Conservation (phyloP, 2,113 vertebrate species). For the Vimba vimba region DNA sequence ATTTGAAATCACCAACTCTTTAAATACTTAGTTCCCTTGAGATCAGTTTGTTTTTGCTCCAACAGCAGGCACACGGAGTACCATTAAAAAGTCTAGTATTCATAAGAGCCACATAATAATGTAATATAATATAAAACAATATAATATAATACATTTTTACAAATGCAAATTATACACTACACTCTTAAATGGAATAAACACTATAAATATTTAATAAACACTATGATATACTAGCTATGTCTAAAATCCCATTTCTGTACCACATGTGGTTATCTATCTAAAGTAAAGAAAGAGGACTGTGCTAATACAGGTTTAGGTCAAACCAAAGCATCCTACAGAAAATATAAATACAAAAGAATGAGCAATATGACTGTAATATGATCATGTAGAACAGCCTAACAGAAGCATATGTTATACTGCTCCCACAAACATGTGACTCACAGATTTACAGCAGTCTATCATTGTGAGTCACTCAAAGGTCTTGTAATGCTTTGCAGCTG, state of each 20-base stretch:
- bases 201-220: neutral
- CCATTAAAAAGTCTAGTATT: no score
- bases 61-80: no score
- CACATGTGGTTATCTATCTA: neutral
- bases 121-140: no score
- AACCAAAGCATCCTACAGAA: conserved; percentile 3
- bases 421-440: conserved; percentile 24
- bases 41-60: no score
- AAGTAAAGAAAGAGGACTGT: neutral
- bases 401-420: conserved; percentile 10
- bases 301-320: neutral
- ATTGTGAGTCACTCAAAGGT: neutral
- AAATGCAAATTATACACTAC: no score
- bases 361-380: neutral
- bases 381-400: neutral
- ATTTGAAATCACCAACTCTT: no score
- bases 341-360: neutral
- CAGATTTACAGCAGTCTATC: conserved; percentile 16
- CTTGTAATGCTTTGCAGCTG: neutral
- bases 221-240: neutral
- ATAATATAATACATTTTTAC: no score
- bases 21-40: no score
- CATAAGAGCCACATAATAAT: no score
- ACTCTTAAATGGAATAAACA: no score
- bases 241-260: neutral